Percentiles rank a stretch among this genome's conserved stretches.
Evolutionary conservation across 1,140 invertebrate genomes (phyloP).

Genomic region (Drosophila funebris): DNA sequence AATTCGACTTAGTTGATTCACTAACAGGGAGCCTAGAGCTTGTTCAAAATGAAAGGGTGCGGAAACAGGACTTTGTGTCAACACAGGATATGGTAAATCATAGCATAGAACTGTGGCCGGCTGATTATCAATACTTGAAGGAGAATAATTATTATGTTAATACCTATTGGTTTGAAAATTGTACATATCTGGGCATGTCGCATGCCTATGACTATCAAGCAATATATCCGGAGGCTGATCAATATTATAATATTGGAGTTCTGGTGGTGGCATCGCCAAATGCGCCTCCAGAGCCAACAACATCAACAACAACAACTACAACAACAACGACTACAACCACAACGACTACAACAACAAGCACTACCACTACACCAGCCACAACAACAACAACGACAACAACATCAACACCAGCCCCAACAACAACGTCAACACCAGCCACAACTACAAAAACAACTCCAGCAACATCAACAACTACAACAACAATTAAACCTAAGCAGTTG

Average conservation of each 20-base stretch:
- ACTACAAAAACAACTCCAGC: slow-evolving; percentile 21
- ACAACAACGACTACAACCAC: slow-evolving; percentile 84
- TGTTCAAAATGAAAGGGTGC: slow-evolving; percentile 86
- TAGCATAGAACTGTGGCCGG: slow-evolving; percentile 85
- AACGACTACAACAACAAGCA: slow-evolving; percentile 85
- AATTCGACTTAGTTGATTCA: slow-evolving; percentile 85
- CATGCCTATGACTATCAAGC: slow-evolving; percentile 86
- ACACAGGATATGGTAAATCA: slow-evolving; percentile 86
- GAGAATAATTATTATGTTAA: slow-evolving; percentile 86
- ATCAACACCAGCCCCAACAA: slow-evolving; percentile 33
- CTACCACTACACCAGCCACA: slow-evolving; percentile 54
- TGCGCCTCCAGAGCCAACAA: slow-evolving; percentile 86
- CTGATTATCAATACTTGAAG: slow-evolving; percentile 86
- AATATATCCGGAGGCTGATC: slow-evolving; percentile 87
- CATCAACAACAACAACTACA: slow-evolving; percentile 86
- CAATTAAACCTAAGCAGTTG: slow-evolving; percentile 29
- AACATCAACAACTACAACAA: neutral
- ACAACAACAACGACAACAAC: slow-evolving; percentile 52
- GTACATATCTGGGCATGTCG: slow-evolving; percentile 88
- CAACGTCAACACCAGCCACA: slow-evolving; percentile 42
- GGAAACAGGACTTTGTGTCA: slow-evolving; percentile 86
- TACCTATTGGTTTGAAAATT: slow-evolving; percentile 92
- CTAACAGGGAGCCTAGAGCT: slow-evolving; percentile 88
- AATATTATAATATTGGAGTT: slow-evolving; percentile 88
- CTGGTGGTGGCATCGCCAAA: slow-evolving; percentile 88